Base-by-base conservation (phyloP, 2,113 vertebrate species). In the Callospermophilus lateralis region DNA sequence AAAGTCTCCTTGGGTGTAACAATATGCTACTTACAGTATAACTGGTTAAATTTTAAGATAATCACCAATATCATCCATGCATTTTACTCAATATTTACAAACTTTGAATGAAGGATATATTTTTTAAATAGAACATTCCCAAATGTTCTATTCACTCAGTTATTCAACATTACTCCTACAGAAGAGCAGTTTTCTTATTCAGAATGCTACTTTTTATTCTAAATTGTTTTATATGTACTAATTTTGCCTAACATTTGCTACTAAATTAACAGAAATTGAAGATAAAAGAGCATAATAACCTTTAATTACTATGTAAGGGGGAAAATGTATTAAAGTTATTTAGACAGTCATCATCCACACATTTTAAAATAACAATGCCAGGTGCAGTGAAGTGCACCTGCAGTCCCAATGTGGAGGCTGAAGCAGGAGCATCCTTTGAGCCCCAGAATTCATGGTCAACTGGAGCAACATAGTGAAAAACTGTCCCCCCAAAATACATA, bases 241-340 rank as follows among this genome's bases (percentile, higher is more conserved):
- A 85, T 42, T 95, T 6, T 67, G 20, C 48, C 80, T 74, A 90
- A 84, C 37, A 58, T 51, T 45, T 86, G 19, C 85, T 76, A 51
- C 19, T 81, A 37, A 85, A 70, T 70, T 74, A 28, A 90, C 85
- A 85, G n/a, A 88, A 92, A 95, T 72, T 42, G 78, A 88, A 91
- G 92, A 67, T 39, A 63, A 81, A 72, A 74, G 2, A 84, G 28
- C 42, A 51, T 37, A 84, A 79, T 48, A 87, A 79, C 2, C 17
- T 76, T 32, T 84, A 65, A 85, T 80, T 37, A 89, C 22, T 74
- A 79, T 73, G 4, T 45, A 84, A 79, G 28, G 11, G 32, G 11
- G 26, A 34, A 74, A 96, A 17, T 72, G 5, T 58, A 72, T 51
- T 84, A 22, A 85, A 81, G 15, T 89, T 37, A 53, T 37, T 93